Conservation (phyloP, 2,888 invertebrate species). For the Xanthia icteritia region DNA sequence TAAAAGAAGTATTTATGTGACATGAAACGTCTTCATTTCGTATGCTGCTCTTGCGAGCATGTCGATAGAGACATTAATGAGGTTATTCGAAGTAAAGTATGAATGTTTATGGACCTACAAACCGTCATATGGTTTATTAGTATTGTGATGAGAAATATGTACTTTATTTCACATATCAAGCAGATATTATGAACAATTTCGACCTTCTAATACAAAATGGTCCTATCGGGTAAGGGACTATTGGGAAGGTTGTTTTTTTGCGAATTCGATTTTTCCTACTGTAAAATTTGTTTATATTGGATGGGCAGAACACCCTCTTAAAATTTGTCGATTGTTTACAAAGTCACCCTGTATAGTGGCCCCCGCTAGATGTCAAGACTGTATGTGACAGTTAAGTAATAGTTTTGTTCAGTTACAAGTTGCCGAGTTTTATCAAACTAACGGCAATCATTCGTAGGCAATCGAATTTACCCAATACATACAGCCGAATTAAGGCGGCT, state of each 20-base stretch:
- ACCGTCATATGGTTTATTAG: slow-evolving; percentile 58
- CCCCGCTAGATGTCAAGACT: not conserved
- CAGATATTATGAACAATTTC: not conserved
- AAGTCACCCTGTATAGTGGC: not conserved
- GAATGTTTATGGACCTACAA: slow-evolving; percentile 56
- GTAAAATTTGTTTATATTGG: too few species aligned
- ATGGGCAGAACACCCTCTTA: too few species aligned
- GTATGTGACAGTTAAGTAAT: not conserved
- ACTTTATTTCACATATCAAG: slow-evolving; percentile 21
- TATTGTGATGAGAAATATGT: slow-evolving; percentile 38
- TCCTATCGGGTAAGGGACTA: too few species aligned
- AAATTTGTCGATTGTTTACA: too few species aligned
- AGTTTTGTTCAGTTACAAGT: not conserved
- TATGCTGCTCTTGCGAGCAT: slow-evolving; percentile 52
- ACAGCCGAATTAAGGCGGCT: too few species aligned
- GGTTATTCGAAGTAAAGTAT: slow-evolving; percentile 54
- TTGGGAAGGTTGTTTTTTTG: too few species aligned
- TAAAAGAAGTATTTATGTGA: slow-evolving; percentile 58
- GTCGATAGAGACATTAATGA: slow-evolving; percentile 56
- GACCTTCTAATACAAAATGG: too few species aligned
- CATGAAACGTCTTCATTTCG: slow-evolving; percentile 49
- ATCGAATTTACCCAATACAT: too few species aligned
- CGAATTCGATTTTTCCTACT: too few species aligned
- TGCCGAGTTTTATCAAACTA: too few species aligned
- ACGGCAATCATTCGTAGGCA: too few species aligned